These are phyloP conservation scores for Capitulum mitella DNA, from an alignment of 2,888 invertebrate genomes.

Conservation along the genomic window DNA sequence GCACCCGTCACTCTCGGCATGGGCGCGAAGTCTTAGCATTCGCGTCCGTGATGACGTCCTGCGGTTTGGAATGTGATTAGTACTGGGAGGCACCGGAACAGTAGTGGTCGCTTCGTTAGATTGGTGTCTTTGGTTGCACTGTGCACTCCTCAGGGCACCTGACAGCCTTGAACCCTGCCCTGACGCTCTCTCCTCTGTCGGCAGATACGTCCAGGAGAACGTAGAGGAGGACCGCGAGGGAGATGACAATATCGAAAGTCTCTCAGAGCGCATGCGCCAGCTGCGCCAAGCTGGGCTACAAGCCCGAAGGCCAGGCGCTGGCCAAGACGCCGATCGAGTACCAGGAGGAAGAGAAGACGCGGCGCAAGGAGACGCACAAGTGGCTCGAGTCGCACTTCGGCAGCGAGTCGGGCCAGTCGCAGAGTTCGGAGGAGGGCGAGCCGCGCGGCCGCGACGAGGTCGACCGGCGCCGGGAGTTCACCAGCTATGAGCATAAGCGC, in stretches of 20 bases:
- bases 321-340: constrained; percentile 63
- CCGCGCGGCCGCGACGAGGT: background rate
- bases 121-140: too few relatives aligned
- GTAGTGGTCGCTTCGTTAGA: too few relatives aligned
- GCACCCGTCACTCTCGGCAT: too few relatives aligned
- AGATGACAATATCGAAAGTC: constrained; percentile 45
- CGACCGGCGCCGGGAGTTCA: background rate
- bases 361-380: constrained; percentile 81
- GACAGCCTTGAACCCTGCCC: too few relatives aligned
- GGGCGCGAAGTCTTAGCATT: too few relatives aligned
- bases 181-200: too few relatives aligned
- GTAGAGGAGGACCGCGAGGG: constrained; percentile 67
- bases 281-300: constrained; percentile 49
- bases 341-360: constrained; percentile 71
- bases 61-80: too few relatives aligned
- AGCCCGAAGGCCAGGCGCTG: constrained; percentile 73
- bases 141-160: too few relatives aligned
- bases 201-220: constrained; percentile 49
- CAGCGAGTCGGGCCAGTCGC: constrained; percentile 57
- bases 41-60: too few relatives aligned
- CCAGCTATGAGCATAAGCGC: background rate
- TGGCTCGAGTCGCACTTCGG: constrained; percentile 89
- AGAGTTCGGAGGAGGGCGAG: constrained; percentile 60
- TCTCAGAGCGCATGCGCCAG: background rate
- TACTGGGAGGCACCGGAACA: too few relatives aligned